Base-by-base conservation (phyloP, 2,888 invertebrate genomes). In the Leuctra nigra region DNA sequence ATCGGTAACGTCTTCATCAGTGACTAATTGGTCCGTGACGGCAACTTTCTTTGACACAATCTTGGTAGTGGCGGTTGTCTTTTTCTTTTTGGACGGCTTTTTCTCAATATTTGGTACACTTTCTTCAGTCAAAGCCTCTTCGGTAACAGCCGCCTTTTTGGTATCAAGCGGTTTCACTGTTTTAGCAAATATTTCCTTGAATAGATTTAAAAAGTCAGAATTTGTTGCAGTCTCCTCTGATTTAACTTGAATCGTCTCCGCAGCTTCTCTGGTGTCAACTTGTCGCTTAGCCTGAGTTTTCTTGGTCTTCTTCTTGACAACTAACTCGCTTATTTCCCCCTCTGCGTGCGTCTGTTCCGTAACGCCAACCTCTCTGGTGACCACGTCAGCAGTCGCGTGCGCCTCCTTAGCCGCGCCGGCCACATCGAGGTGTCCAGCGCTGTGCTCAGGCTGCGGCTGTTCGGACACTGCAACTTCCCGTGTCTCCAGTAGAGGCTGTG, bases 221-320 rank as follows among this genome's bases (percentile, higher is more conserved):
- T 56, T 56, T 13, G 29, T 18, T 1, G 52, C 54, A 54, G 53
- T 48, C 46, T 60, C 55, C 18, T 58, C 53, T 11, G 55, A 9
- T n/a, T 53, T 47, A 14, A 54, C 24, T 29, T 58, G 29, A 2
- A 55, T 38, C 13, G 47, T 57, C 33, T 57, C 41, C 18, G 57
- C 57, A 14, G 53, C 58, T 41, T 57, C 38, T 18, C 23, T 52
- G 7, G 60, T 50, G 29, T 60, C 57, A 38, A 61, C 54, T 16
- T 57, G 55, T 33, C 46, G 14, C 6, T 24, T 48, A 14, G 59
- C 61, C 24, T 52, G 29, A 13, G 46, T 39, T 41, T 55, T 46
- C 22, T 48, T 41, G 16, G 50, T 55, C 13, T 46, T 36, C 11
- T 53, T 57, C 14, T 48, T 9, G 13, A 44, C 20, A 9, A 33